Base-by-base conservation (phyloP, 53 echinoderm and acorn worm genomes). In the Echinarachnius parma region DNA sequence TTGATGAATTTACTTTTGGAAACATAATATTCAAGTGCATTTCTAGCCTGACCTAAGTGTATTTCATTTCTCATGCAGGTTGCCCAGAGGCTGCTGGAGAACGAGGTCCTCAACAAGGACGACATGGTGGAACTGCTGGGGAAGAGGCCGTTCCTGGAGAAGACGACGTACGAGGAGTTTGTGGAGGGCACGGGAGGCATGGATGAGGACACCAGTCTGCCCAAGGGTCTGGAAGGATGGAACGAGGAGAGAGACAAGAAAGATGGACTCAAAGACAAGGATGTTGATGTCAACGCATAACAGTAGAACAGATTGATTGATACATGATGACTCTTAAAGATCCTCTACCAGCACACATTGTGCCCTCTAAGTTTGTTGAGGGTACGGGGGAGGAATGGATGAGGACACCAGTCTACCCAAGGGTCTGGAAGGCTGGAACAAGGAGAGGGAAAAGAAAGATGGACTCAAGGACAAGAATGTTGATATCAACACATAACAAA, bases 291-390 rank as follows among this genome's bases (percentile, higher is more conserved):
- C 4, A 65, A 42, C 29, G 49, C 68, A 52, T 68, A 68, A 23
- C 26, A 52, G 33, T 50, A 52, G 52, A 13, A 13, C n/a, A n/a
- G n/a, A n/a, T n/a, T n/a, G n/a, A n/a, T n/a, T n/a, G n/a, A n/a
- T n/a, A n/a, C n/a, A n/a, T n/a, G n/a, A n/a, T n/a, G n/a, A n/a
- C n/a, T n/a, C n/a, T n/a, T n/a, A n/a, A n/a, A n/a, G n/a, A n/a
- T n/a, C n/a, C n/a, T n/a, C n/a, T n/a, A n/a, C n/a, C n/a, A n/a
- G n/a, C n/a, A n/a, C n/a, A n/a, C n/a, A n/a, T n/a, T n/a, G n/a
- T n/a, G n/a, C n/a, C n/a, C n/a, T n/a, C n/a, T n/a, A n/a, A 98
- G 47, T 98, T 98, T 75, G 98, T 98, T 11, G 98, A 98, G 75
- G 98, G 98, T 28, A 98, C 98, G 1, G 98, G 98, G n/a, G n/a